Evolutionary conservation across 2,888 invertebrate genomes (phyloP), one percentile per base, ranked within the genome.

Genomic region (Rhaphigaster nebulosa): DNA sequence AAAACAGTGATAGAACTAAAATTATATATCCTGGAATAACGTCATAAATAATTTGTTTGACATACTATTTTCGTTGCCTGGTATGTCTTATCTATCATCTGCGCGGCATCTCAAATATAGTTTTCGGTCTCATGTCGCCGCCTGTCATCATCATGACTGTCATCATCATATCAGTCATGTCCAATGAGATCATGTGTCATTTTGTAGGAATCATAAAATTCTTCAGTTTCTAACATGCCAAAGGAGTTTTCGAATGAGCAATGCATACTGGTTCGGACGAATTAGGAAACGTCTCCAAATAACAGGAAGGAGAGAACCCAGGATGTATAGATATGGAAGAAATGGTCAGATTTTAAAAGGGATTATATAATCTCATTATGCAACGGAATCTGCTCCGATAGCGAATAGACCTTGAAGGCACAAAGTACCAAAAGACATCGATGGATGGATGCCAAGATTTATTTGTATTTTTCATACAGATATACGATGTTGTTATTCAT

Each of bases 1-100:
- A 34, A 76, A 34, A 65, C n/a, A 76, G 38, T 76, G 6, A 0
- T 38, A 6, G 20, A 38, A 76, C 38, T 20, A 29, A 76, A 38
- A 76, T 76, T 76, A 38, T 76, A 76, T 38, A 76, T 23, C 20
- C 70, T 20, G 34, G 20, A 76, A 76, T 34, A 76, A 76, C 34
- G 20, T 38, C 70, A 38, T 76, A 76, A 76, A 76, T 76, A 76
- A 76, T 34, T 76, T 65, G 18, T 76, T 76, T 76, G 70, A 76
- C 38, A 38, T 1, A 76, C 34, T 23, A 76, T 38, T 76, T 76
- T 38, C 70, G 70, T 23, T 12, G 20, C 20, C 23, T 76, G 70
- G 18, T 76, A 76, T 76, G 18, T 38, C 70, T 76, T 76, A 76
- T 76, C 70, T 76, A 38, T 38, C 34, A 76, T 76, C 70, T 76